Percentiles rank a stretch among this genome's conserved stretches.
Evolutionary conservation across 2,888 invertebrate species (phyloP).

Genomic region (Lithosia quadra): DNA sequence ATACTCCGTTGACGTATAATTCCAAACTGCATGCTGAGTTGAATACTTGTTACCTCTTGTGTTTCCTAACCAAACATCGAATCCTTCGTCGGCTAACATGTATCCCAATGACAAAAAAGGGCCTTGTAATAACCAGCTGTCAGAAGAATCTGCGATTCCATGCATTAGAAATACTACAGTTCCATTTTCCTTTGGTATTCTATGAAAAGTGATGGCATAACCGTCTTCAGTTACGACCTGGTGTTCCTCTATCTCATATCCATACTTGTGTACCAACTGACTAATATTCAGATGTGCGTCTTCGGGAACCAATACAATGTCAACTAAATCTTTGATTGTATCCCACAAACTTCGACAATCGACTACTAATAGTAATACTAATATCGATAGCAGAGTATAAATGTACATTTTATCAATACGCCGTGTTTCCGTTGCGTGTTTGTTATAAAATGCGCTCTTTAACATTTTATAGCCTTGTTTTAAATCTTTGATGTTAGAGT

Average conservation of each 20-base stretch:
- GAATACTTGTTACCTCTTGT: conserved; percentile 90
- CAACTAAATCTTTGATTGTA: conserved; percentile 30
- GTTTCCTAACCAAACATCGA: conserved; percentile 94
- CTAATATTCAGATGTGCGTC: conserved; percentile 65
- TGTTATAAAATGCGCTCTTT: conserved; percentile 26
- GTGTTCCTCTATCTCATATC: conserved; percentile 68
- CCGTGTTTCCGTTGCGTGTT: conserved; percentile 22
- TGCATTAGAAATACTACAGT: conserved; percentile 91
- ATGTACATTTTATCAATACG: conserved; percentile 37
- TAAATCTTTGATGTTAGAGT: conserved; percentile 34
- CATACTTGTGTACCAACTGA: conserved; percentile 61
- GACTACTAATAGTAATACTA: conserved; percentile 29
- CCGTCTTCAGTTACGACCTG: conserved; percentile 68
- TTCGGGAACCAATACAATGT: conserved; percentile 42
- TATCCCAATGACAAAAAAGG: conserved; percentile 87
- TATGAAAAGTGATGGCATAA: conserved; percentile 69
- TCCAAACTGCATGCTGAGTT: conserved; percentile 43
- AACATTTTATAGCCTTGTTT: conserved; percentile 33
- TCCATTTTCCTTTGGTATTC: conserved; percentile 58
- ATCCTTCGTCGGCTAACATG: conserved; percentile 88
- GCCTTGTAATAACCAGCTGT: conserved; percentile 82
- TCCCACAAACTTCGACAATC: conserved; percentile 35
- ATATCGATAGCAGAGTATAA: conserved; percentile 29
- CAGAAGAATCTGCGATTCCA: conserved; percentile 88
- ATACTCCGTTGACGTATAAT: conserved; percentile 53